Evolutionary conservation across 2,797 vertebrate genomes (phyloP), one percentile per base, ranked within the genome.

Genomic region (Falco rusticolus): DNA sequence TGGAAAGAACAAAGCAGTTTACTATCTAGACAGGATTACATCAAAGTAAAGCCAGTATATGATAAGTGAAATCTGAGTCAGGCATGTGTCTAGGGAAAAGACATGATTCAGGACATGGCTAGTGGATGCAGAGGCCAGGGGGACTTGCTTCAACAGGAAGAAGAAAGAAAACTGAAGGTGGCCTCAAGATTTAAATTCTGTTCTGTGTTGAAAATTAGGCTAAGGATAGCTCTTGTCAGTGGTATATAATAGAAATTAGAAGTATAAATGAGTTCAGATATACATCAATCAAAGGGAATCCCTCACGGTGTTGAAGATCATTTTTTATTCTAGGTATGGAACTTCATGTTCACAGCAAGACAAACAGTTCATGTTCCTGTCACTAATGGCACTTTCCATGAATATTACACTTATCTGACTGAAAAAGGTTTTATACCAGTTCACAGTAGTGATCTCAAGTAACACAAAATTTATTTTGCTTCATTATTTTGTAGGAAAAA

Each of bases 401-500:
- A 51, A 13, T 72, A 28, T 80, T 80, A 29, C 17, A 51, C 11
- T 41, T 69, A 64, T 1, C 47, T 53, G 54, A 47, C 15, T 65
- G 25, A 56, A 56, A 85, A 85, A 41, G 1, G 1, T 13, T 48
- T 81, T 48, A 24, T 70, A 48, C 1, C 8, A 74, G 3, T 63
- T 90, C 57, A 65, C 63, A 12, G 4, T n/a, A 75, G 19, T 16
- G 14, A 2, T 65, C 34, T 76, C 3, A 5, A 90, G 20, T 89
- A 90, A 80, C 2, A 64, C 19, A 21, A 87, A 82, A 74, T 65
- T 5, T 63, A 31, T 91, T 89, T 33, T 91, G 17, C 45, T 93
- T 65, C 39, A 1, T 50, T 95, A 22, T 96, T 57, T 86, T 95
- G 28, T 82, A 98, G 99, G 99, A 99, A 98, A 99, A 99, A 97